A percentile compares a stretch with the other conserved stretches of the same genome.
These are phyloP conservation scores for Tinea semifulvella DNA, from an alignment of 2,888 invertebrate species.

Conservation along the genomic window DNA sequence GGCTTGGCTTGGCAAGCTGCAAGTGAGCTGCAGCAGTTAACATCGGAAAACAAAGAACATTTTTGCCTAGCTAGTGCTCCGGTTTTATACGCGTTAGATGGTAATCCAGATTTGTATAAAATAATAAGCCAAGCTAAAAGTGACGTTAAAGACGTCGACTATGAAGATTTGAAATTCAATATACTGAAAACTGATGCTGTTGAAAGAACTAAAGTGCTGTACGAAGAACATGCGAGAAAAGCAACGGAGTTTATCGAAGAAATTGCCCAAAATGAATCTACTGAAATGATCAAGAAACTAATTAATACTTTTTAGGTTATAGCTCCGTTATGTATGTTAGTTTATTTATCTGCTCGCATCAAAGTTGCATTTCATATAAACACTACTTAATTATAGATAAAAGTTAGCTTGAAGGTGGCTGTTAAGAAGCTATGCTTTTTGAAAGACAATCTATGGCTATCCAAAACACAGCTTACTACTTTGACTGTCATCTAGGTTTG, in stretches of 20 bases:
- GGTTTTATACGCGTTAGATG: constrained; percentile 82
- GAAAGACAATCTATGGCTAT: constrained; percentile 74
- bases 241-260: constrained; percentile 45
- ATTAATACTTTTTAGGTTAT: constrained; percentile 52
- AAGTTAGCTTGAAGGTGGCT: constrained; percentile 74
- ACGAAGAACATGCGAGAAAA: constrained; percentile 49
- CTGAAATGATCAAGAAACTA: constrained; percentile 54
- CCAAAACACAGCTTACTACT: constrained; percentile 78
- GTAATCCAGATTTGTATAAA: constrained; percentile 75
- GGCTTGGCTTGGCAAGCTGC: constrained; percentile 84
- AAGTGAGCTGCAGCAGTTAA: constrained; percentile 46
- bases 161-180: constrained; percentile 65
- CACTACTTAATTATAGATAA: no score
- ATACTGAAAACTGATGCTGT: constrained; percentile 54
- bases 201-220: constrained; percentile 46
- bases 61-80: constrained; percentile 85
- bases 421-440: constrained; percentile 79
- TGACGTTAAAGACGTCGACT: constrained; percentile 73
- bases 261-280: constrained; percentile 50
- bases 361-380: no score
- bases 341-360: no score
- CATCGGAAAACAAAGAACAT: constrained; percentile 69
- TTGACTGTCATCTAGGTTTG: constrained; percentile 83
- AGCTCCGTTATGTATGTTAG: no score
- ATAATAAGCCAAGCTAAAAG: constrained; percentile 70